Conservation (phyloP, 2,797 vertebrate species). For the Anguilla anguilla region DNA sequence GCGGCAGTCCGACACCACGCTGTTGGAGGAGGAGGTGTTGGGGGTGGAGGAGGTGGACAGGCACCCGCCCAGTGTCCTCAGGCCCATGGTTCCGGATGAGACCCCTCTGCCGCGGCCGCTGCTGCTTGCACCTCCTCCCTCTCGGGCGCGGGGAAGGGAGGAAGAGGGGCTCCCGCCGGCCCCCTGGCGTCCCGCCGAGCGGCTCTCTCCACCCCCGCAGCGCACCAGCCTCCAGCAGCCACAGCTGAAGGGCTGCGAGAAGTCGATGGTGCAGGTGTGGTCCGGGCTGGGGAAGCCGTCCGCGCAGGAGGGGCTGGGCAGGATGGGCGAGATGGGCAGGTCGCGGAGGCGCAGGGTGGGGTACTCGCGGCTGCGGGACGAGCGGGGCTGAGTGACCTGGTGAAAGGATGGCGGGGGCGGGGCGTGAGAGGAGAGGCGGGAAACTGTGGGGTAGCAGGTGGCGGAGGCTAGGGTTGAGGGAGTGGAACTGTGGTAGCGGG, state of each 20-base stretch:
- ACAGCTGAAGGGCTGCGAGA: slow-evolving; percentile 77
- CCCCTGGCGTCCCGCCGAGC: slow-evolving; percentile 60
- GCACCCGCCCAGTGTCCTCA: slow-evolving; percentile 74
- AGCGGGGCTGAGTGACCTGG: slow-evolving; percentile 60
- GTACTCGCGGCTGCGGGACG: slow-evolving; percentile 48
- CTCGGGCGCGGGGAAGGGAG: slow-evolving; percentile 68
- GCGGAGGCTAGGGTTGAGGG: slow-evolving; percentile 68
- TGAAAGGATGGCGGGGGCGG: slow-evolving; percentile 60
- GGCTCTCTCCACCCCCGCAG: slow-evolving; percentile 66
- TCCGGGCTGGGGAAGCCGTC: slow-evolving; percentile 79
- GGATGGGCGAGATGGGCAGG: slow-evolving; percentile 72
- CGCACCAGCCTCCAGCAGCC: slow-evolving; percentile 81
- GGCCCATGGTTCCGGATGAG: slow-evolving; percentile 67
- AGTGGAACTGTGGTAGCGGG: slow-evolving; percentile 69
- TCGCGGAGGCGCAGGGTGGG: slow-evolving; percentile 65
- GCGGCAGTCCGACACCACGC: slow-evolving; percentile 74
- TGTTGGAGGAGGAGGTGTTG: slow-evolving; percentile 78
- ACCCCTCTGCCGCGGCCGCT: slow-evolving; percentile 38
- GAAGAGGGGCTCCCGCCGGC: slow-evolving; percentile 68
- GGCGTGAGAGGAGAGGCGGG: slow-evolving; percentile 55
- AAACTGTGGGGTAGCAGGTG: slow-evolving; percentile 63
- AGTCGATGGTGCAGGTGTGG: slow-evolving; percentile 79
- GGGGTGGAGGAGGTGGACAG: slow-evolving; percentile 76
- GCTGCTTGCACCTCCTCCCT: slow-evolving; percentile 56
- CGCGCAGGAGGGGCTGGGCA: slow-evolving; percentile 69